Conservation (phyloP, 2,888 invertebrate species). For the Mycalesis mineus region DNA sequence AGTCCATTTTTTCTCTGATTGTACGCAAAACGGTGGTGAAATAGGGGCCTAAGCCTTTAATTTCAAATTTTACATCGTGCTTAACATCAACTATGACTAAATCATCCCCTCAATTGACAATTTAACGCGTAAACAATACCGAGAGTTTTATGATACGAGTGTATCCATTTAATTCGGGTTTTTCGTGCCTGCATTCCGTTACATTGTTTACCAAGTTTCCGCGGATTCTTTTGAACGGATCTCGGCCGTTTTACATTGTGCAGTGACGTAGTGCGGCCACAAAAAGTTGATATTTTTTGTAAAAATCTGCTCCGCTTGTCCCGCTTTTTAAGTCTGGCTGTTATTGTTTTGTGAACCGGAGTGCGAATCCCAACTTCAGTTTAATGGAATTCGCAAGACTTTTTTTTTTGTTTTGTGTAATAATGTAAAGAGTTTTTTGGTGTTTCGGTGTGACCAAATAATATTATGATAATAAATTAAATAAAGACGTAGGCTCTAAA, state of each 20-base stretch:
- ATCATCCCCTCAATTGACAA: not conserved
- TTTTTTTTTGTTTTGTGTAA: not conserved
- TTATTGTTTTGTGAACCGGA: conserved; percentile 8
- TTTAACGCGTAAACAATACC: too few relatives aligned
- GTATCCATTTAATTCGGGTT: not conserved
- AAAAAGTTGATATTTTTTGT: conserved; percentile 7
- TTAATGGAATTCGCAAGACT: not conserved
- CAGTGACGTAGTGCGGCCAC: not conserved
- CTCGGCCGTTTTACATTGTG: conserved; percentile 9
- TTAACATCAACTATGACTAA: too few relatives aligned
- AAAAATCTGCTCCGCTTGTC: not conserved
- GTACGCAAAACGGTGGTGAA: too few relatives aligned
- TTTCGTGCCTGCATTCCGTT: not conserved
- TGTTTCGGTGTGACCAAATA: not conserved
- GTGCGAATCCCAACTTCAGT: conserved; percentile 6
- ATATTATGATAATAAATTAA: too few relatives aligned
- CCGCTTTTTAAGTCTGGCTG: conserved; percentile 2
- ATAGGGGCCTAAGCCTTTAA: too few relatives aligned
- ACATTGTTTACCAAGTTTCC: not conserved
- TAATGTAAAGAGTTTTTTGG: not conserved
- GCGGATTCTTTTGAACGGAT: not conserved
- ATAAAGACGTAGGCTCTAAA: too few relatives aligned
- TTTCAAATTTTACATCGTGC: too few relatives aligned
- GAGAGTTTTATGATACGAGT: too few relatives aligned
- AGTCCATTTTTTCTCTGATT: too few relatives aligned